phyloP scores from a whole-genome alignment of 2,113 vertebrate genomes.

The Ceuthmochares aereus region DNA sequence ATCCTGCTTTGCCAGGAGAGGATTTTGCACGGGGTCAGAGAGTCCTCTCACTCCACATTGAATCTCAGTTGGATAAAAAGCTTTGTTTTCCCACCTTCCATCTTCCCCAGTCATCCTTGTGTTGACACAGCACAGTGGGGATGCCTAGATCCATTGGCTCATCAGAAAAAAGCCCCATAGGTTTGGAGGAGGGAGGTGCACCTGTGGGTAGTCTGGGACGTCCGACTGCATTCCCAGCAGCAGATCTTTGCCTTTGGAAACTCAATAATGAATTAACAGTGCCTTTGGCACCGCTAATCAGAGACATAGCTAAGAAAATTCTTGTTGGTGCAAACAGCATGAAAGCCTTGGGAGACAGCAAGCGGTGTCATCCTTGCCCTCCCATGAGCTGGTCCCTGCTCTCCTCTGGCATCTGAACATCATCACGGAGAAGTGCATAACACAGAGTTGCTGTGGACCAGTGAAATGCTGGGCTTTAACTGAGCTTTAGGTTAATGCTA shows the following conservation, averaged over 20 bases:
- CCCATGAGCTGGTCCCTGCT: background rate
- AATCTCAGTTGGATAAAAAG: background rate
- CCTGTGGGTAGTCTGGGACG: fast-evolving
- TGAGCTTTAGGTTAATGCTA: background rate
- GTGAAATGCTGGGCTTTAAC: background rate
- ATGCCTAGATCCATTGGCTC: background rate
- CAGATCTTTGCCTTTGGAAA: background rate
- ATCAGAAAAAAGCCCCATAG: background rate
- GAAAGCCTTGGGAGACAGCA: background rate
- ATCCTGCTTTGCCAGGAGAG: background rate
- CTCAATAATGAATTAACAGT: background rate
- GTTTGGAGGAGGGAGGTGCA: background rate
- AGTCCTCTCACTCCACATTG: background rate
- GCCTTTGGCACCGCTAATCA: background rate
- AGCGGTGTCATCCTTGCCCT: background rate
- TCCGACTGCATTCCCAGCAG: background rate
- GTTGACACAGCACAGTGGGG: background rate
- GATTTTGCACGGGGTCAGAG: background rate
- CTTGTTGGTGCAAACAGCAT: background rate
- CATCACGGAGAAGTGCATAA: fast-evolving
- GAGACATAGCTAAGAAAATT: background rate
- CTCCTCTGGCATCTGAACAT: background rate
- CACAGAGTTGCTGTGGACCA: background rate
- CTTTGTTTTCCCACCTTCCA: background rate
- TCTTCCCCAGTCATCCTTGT: fast-evolving